Evolutionary conservation across 2,113 vertebrate species (phyloP), one percentile per base, ranked within the genome.

Genomic region (Piliocolobus tephrosceles): DNA sequence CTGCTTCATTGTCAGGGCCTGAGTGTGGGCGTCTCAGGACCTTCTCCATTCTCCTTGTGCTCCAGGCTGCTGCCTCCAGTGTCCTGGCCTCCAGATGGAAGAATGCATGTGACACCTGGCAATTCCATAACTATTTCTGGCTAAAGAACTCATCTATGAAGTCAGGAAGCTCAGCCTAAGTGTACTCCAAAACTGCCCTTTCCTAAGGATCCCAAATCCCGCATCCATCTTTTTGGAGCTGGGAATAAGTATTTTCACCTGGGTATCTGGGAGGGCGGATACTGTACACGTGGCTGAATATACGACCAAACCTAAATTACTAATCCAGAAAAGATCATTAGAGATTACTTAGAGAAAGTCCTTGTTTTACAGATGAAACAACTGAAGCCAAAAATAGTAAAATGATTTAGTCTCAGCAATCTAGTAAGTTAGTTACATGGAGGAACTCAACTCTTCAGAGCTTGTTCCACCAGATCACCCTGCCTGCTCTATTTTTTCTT

Each of bases 11-110:
- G 61, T 64, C 61, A 64, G 61, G 27, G 27, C 27, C 61, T 32
- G 61, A 64, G 61, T 14, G 61, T 64, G 61, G 61, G 11, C 0
- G 1, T n/a, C 35, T 83, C 25, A 1, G 61, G 14, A 9, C 43
- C 8, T 16, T 1, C 8, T n/a, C 18, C 52, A 3, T 5, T 57
- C 7, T 32, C 8, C 0, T 35, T 16, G 6, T 25, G 25, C 2
- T 68, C 50, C 68, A 84, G 13, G 10, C n/a, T 20, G 8, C 20
- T 2, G 20, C 8, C 30, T 83, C 14, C n/a, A 22, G 11, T 20
- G 7, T 13, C 25, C 12, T 68, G 12, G 9, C 6, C 45, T 10
- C 0, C 68, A 23, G 25, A 35, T 20, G 40, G 38, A 88, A 55
- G n/a, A 4, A 61, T 2, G 2, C 30, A 5, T 17, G 2, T 35